Evolutionary conservation across 2,113 vertebrate species (phyloP).

Genomic region (Pseudonaja textilis): DNA sequence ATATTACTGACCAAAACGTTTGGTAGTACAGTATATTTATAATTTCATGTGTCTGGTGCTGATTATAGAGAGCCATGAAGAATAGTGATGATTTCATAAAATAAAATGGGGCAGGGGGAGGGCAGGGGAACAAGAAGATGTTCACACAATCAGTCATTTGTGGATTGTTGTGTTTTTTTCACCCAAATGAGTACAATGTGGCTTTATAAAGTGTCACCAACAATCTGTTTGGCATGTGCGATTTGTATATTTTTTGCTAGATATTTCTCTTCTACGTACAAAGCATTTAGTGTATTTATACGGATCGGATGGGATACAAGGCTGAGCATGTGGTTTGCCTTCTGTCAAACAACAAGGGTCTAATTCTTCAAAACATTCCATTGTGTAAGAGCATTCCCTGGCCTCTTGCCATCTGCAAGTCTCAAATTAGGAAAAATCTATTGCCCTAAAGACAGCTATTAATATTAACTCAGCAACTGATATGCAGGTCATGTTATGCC

Average conservation of each 20-base stretch:
- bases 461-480: not conserved
- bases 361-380: constrained; percentile 13
- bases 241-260: not conserved
- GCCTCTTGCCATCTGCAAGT: not conserved
- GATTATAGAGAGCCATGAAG: not conserved
- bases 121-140: not conserved
- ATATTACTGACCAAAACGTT: not conserved
- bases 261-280: not conserved
- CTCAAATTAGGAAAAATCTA: constrained; percentile 3
- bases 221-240: not conserved
- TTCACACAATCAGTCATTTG: not conserved
- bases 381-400: not conserved
- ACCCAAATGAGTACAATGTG: not conserved
- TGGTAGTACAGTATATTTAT: not conserved
- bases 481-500: not conserved
- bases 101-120: not conserved
- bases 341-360: not conserved
- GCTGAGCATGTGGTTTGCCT: not conserved
- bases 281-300: constrained; percentile 4
- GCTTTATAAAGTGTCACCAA: not conserved
- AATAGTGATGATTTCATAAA: not conserved
- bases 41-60: not conserved
- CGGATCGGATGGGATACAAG: not conserved
- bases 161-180: not conserved
- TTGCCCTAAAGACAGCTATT: not conserved